Evolutionary conservation across 2,113 vertebrate genomes (phyloP).

Genomic region (Tichodroma muraria): DNA sequence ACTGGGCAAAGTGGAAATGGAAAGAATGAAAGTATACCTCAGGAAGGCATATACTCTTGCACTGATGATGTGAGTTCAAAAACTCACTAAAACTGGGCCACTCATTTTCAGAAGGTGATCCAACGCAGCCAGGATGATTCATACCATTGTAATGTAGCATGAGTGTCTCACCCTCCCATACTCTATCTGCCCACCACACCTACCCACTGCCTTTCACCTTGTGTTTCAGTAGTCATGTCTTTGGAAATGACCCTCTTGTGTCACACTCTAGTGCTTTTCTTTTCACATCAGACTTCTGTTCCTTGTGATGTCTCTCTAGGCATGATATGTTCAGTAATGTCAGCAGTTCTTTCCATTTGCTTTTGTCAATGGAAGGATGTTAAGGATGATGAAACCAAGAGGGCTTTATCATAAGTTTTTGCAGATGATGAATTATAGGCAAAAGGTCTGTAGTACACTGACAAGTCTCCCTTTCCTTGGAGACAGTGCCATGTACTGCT

Average conservation of each 20-base stretch:
- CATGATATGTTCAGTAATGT: background rate
- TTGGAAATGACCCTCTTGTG: background rate
- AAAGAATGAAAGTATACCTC: background rate
- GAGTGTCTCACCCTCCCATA: background rate
- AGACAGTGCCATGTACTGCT: background rate
- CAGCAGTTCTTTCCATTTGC: background rate
- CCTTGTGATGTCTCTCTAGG: background rate
- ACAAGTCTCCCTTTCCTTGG: background rate
- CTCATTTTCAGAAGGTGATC: background rate
- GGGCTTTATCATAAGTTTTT: background rate
- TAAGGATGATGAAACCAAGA: background rate
- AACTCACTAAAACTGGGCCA: background rate
- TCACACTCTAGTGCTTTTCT: background rate
- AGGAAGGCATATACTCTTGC: background rate
- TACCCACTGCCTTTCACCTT: background rate
- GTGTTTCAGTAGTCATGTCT: background rate
- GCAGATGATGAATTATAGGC: background rate
- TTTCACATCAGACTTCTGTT: background rate
- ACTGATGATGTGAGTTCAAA: background rate
- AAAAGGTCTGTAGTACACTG: background rate
- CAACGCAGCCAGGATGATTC: background rate
- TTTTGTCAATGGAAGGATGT: background rate
- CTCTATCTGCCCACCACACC: background rate
- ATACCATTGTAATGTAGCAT: background rate
- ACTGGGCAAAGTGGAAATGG: background rate